Evolutionary conservation across 2,797 vertebrate genomes (phyloP).

Genomic region (Rhinella marina): DNA sequence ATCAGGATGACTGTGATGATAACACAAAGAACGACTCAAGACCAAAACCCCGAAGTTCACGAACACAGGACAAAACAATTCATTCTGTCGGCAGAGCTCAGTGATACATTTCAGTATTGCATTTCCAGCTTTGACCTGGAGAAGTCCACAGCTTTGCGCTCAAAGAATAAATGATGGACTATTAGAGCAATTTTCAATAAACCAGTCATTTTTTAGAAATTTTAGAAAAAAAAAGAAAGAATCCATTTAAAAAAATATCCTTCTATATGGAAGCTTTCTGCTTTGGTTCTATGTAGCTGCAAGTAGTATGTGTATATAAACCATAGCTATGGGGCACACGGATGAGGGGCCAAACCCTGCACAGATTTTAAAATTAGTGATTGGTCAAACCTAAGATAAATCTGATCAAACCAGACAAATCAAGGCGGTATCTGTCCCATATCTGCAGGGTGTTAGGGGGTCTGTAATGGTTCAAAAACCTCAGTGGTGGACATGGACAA

Average conservation of each 20-base stretch:
- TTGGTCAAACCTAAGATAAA: too few relatives aligned
- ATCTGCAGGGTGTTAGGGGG: too few relatives aligned
- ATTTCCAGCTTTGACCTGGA: not conserved
- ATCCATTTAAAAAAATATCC: not conserved
- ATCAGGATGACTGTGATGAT: constrained; percentile 22
- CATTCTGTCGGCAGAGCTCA: constrained; percentile 17
- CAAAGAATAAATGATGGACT: not conserved
- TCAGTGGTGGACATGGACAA: too few relatives aligned
- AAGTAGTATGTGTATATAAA: too few relatives aligned
- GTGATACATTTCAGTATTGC: constrained; percentile 9
- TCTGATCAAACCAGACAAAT: too few relatives aligned
- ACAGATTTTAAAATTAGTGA: too few relatives aligned
- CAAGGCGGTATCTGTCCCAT: too few relatives aligned
- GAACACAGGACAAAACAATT: not conserved
- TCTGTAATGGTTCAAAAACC: too few relatives aligned
- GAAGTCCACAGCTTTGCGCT: not conserved
- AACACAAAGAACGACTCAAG: constrained; percentile 3
- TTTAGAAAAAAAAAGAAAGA: not conserved
- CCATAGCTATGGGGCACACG: too few relatives aligned
- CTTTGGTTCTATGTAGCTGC: not conserved
- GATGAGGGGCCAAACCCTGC: too few relatives aligned
- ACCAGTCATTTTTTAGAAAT: not conserved
- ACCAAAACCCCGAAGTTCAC: not conserved
- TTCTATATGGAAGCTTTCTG: not conserved
- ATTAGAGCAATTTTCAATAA: not conserved